These are phyloP conservation scores for Mycetomoellerius zeteki DNA, from an alignment of 1,140 invertebrate species.

Conservation along the genomic window DNA sequence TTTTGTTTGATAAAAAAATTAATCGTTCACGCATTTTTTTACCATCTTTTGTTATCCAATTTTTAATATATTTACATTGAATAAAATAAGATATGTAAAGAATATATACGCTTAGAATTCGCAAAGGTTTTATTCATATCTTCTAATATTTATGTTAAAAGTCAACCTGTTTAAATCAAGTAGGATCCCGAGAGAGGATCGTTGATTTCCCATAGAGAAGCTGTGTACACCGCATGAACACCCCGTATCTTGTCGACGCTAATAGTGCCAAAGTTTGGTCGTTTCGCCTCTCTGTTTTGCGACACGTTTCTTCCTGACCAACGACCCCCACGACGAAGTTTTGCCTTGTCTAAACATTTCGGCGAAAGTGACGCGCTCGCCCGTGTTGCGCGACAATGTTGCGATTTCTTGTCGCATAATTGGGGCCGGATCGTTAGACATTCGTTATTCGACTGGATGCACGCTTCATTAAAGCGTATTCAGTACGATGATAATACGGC, in stretches of 20 bases:
- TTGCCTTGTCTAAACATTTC: slow-evolving; percentile 29
- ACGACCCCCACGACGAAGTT: slow-evolving; percentile 10
- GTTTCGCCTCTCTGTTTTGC: neutral
- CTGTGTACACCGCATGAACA: neutral
- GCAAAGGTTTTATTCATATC: neutral
- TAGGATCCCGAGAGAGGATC: slow-evolving; percentile 13
- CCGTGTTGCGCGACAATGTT: neutral
- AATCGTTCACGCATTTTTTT: neutral
- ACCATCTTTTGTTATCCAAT: neutral
- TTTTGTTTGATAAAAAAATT: neutral
- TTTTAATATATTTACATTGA: neutral
- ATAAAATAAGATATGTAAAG: neutral
- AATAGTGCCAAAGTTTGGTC: slow-evolving; percentile 55
- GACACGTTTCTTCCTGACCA: slow-evolving; percentile 47
- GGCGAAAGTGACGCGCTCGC: slow-evolving; percentile 33
- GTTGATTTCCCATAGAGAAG: slow-evolving; percentile 28
- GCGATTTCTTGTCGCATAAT: slow-evolving; percentile 26
- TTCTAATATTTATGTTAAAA: slow-evolving; percentile 9
- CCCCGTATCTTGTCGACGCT: slow-evolving; percentile 28
- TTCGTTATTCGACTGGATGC: slow-evolving; percentile 48
- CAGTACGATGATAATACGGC: slow-evolving; percentile 54
- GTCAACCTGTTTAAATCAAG: slow-evolving; percentile 12
- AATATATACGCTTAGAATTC: neutral
- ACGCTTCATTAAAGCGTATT: slow-evolving; percentile 62
- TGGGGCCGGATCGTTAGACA: slow-evolving; percentile 23